Base-by-base conservation (phyloP, 53 echinoderm and acorn worm genomes). In the Apostichopus leukothele region DNA sequence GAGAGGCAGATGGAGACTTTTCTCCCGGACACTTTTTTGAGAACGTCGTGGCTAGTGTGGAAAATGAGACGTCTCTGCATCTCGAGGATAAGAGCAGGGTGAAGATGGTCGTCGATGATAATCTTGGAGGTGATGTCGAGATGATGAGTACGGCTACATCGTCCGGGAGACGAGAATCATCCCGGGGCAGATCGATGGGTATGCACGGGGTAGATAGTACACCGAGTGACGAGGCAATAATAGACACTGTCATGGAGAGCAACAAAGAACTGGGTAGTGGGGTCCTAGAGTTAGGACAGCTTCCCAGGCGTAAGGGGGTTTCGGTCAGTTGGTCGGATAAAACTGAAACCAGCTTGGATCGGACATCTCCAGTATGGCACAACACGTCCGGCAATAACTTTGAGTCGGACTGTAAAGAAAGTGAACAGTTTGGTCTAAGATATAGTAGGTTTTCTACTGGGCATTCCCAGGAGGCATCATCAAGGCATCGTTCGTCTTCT, bases 11-110 rank as follows among this genome's bases (percentile, higher is more conserved):
- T 10, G 83, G 18, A 25, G 50, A 90, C 14, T 75, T 87, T 25
- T 87, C 75, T 51, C 52, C 75, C 0, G 88, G 52, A 22, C 25
- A 87, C 8, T 87, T 87, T 12, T 87, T 87, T 53, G 88, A 74
- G 7, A 54, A 55, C 75, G 74, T 87, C 51, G 52, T 87, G 51
- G 18, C 54, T 3, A 74, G 12, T n/a, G 59, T 75, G 10, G 88
- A 87, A 71, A 6, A 71, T 18, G 71, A 71, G 20, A 18, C 5
- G 20, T 13, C 12, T 11, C 14, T 71, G 18, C n/a, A 19, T 19
- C 16, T 13, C 14, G 71, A 71, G 71, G n/a, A 19, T 18, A n/a
- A 18, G 18, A 18, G 18, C 18, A 6, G 71, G 18, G 6, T 18
- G 20, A 18, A 71, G 71, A 71, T 19, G 57, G 57, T 9, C 57